Evolutionary conservation across 2,888 invertebrate species (phyloP).

Genomic region (Cryptophagus acutangulus): DNA sequence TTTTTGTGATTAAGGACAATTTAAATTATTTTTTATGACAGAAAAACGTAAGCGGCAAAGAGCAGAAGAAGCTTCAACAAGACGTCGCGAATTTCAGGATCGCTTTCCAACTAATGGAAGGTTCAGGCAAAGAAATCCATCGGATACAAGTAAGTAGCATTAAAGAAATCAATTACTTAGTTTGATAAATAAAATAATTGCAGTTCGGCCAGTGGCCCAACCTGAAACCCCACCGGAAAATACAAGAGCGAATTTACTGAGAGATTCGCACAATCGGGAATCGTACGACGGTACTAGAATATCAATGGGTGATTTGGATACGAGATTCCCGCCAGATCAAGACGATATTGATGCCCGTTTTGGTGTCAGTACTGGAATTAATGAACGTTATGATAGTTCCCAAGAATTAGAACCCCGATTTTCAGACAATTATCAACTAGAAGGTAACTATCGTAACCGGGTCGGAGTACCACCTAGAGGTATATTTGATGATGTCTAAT

Average conservation of each 20-base stretch:
- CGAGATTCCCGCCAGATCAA: constrained; percentile 43
- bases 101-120: constrained; percentile 53
- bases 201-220: constrained; percentile 52
- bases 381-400: constrained; percentile 37
- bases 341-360: constrained; percentile 57
- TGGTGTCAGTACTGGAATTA: constrained; percentile 59
- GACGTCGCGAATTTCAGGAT: constrained; percentile 70
- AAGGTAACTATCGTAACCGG: constrained; percentile 41
- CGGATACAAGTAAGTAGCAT: constrained; percentile 48
- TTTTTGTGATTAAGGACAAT: constrained; percentile 3
- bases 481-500: constrained; percentile 77
- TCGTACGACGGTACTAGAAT: constrained; percentile 56
- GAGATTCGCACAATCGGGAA: constrained; percentile 69
- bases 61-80: constrained; percentile 70
- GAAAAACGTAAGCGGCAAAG: constrained; percentile 79
- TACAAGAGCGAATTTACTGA: constrained; percentile 71
- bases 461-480: constrained; percentile 70
- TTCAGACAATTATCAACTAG: constrained; percentile 42
- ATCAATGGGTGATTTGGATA: constrained; percentile 40
- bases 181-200: constrained; percentile 15
- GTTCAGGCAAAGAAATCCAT: constrained; percentile 47
- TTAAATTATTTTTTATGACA: constrained; percentile 34
- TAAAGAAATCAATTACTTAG: background rate
- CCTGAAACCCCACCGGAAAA: constrained; percentile 62
- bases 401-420: constrained; percentile 43